Evolutionary conservation across 2,888 invertebrate genomes (phyloP).

Genomic region (Caenorhabditis macrosperma): DNA sequence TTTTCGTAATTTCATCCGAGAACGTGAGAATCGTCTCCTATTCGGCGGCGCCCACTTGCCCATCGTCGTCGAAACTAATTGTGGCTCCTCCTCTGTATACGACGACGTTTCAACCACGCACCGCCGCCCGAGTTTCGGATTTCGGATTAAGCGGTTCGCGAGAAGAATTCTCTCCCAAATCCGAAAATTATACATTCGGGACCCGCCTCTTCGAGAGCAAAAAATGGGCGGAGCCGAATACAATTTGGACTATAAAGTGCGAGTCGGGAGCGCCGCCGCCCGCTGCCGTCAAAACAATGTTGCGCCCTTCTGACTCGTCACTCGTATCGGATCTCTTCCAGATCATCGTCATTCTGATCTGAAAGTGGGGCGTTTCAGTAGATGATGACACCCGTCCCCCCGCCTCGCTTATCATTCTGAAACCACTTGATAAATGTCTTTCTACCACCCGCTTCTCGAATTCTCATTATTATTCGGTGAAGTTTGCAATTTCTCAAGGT

Average conservation of each 20-base stretch:
- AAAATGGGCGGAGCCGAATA: slow-evolving; percentile 19
- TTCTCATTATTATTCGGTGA: not conserved
- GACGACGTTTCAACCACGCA: slow-evolving; percentile 10
- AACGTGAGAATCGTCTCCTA: slow-evolving; percentile 30
- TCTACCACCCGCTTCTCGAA: not conserved
- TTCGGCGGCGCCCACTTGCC: not conserved
- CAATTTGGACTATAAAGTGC: slow-evolving; percentile 39
- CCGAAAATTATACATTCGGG: slow-evolving; percentile 17
- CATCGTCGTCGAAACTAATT: slow-evolving; percentile 11
- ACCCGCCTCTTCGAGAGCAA: slow-evolving; percentile 13
- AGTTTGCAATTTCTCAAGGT: not conserved
- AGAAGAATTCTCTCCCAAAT: slow-evolving; percentile 6
- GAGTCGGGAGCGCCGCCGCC: slow-evolving; percentile 3
- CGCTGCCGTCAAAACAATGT: slow-evolving; percentile 22
- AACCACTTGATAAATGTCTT: not conserved
- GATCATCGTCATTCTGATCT: not conserved
- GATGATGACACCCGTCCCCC: not conserved
- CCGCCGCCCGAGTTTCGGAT: slow-evolving; percentile 33
- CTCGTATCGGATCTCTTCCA: not conserved
- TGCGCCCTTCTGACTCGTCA: slow-evolving; percentile 9
- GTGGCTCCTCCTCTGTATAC: slow-evolving; percentile 15
- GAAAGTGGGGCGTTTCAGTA: not conserved
- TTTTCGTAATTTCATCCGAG: slow-evolving; percentile 40
- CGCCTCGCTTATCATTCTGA: not conserved
- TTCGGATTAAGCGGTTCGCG: not conserved